phyloP scores from a whole-genome alignment of 2,113 vertebrate species.

The Carlito syrichta region DNA sequence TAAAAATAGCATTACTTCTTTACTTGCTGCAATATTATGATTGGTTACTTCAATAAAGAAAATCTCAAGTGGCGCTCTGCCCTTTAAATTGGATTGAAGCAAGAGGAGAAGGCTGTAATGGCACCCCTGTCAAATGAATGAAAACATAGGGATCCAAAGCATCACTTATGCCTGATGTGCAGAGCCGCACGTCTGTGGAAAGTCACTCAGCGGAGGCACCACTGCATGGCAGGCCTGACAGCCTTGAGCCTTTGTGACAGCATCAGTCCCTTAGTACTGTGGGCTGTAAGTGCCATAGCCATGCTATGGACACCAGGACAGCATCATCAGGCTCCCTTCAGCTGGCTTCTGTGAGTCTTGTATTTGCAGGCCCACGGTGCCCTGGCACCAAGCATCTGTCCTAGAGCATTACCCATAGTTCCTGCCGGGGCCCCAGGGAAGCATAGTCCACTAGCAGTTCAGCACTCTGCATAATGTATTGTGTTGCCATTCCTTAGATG shows the following conservation, averaged over 20 bases:
- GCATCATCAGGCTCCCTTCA: not conserved
- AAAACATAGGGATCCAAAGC: not conserved
- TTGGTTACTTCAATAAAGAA: constrained; percentile 58
- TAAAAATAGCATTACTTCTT: constrained; percentile 15
- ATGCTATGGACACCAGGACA: not conserved
- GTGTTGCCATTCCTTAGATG: not conserved
- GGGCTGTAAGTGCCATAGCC: too few species aligned
- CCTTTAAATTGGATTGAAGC: constrained; percentile 55
- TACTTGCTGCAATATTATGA: constrained; percentile 45
- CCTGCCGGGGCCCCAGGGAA: not conserved
- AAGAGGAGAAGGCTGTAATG: not conserved
- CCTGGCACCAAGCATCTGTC: not conserved
- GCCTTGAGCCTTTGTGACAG: not conserved
- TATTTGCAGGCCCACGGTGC: not conserved
- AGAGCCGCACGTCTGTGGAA: not conserved
- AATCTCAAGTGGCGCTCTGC: not conserved
- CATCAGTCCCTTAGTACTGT: not conserved
- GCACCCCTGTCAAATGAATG: constrained; percentile 24
- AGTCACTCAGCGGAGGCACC: not conserved
- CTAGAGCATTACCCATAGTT: not conserved
- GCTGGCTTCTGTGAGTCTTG: not conserved
- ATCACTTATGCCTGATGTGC: not conserved
- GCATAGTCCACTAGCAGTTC: not conserved
- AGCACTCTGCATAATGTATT: not conserved
- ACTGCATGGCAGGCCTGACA: not conserved